phyloP scores from a whole-genome alignment of 2,888 invertebrate genomes.

The Magallana nippona region DNA sequence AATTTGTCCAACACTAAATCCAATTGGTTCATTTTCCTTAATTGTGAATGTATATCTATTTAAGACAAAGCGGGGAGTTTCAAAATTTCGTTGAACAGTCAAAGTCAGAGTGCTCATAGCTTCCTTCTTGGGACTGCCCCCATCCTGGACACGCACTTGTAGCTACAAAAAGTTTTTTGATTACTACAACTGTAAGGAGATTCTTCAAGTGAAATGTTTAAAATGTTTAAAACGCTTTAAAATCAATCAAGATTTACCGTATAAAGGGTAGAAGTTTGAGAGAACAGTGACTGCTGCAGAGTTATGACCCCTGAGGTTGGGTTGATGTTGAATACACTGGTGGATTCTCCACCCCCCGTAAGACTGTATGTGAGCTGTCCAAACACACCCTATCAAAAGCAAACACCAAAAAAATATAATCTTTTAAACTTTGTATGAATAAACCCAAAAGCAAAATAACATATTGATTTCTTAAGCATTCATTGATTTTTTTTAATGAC shows the following conservation, averaged over 20 bases:
- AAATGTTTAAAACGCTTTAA: background rate
- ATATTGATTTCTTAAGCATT: too few relatives aligned
- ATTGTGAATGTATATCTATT: conserved; percentile 52
- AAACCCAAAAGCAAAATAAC: too few relatives aligned
- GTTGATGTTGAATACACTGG: conserved; percentile 54
- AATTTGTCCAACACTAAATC: conserved; percentile 57
- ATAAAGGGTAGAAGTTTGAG: conserved; percentile 46
- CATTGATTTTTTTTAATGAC: too few relatives aligned
- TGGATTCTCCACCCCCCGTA: conserved; percentile 68
- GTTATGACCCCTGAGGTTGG: conserved; percentile 52
- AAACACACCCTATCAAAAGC: conserved; percentile 28
- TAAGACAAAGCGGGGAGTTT: conserved; percentile 65
- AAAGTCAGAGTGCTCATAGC: conserved; percentile 54
- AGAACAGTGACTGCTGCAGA: conserved; percentile 45
- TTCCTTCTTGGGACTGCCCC: conserved; percentile 61
- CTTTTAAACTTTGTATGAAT: too few relatives aligned
- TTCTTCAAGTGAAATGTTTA: background rate
- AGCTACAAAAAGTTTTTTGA: conserved; percentile 49
- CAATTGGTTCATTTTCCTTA: conserved; percentile 56
- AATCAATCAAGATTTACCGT: conserved; percentile 49
- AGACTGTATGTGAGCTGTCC: conserved; percentile 60
- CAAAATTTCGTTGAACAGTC: conserved; percentile 66
- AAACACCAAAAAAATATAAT: too few relatives aligned
- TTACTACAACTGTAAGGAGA: background rate
- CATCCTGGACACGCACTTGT: conserved; percentile 61